Evolutionary conservation across 2,113 vertebrate species (phyloP).

Genomic region (Lagopus leucura): DNA sequence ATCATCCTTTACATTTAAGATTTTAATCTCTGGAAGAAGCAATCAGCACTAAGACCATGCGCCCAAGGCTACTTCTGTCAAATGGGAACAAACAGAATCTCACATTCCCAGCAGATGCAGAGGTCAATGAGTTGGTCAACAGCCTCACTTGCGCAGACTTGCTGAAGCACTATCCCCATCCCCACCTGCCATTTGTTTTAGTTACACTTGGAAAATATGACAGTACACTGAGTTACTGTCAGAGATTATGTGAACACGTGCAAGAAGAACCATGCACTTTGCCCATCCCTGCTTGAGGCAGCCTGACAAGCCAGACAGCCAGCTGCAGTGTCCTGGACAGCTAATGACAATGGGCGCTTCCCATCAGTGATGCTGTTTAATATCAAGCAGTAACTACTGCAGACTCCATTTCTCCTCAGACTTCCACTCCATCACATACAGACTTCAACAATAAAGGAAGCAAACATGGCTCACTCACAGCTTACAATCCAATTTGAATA

Average conservation of each 20-base stretch:
- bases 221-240: not conserved
- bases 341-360: not conserved
- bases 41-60: not conserved
- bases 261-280: not conserved
- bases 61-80: conserved; percentile 48
- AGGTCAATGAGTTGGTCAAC: not conserved
- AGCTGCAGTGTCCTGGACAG: not conserved
- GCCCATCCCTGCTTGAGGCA: not conserved
- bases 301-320: not conserved
- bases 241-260: not conserved
- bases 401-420: not conserved
- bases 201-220: not conserved
- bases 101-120: not conserved
- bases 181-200: not conserved
- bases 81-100: conserved; percentile 20
- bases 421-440: not conserved
- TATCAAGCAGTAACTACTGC: not conserved
- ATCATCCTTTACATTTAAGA: conserved; percentile 12
- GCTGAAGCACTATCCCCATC: not conserved
- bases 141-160: not conserved
- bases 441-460: not conserved
- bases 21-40: conserved; percentile 46
- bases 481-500: accelerated
- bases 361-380: not conserved
- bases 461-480: not conserved